Percentiles rank a stretch among this genome's conserved stretches.
Conservation (phyloP, 2,888 invertebrate species). For the Apotomis capreana region DNA sequence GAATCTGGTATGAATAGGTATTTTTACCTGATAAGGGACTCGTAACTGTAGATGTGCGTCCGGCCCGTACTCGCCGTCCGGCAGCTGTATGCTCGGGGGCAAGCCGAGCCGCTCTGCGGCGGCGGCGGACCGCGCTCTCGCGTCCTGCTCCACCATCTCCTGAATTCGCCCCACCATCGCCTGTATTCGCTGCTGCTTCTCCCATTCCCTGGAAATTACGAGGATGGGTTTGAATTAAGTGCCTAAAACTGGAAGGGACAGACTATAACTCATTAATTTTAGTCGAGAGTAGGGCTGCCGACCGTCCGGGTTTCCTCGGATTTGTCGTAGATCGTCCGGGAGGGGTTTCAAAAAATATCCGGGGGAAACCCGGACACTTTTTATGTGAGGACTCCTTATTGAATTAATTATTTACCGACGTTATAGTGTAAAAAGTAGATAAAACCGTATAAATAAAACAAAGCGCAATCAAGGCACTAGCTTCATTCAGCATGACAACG, state of each 20-base stretch:
- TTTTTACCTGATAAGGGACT: constrained; percentile 84
- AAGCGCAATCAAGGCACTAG: too few relatives aligned
- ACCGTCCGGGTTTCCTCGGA: too few relatives aligned
- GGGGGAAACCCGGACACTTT: too few relatives aligned
- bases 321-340: too few relatives aligned
- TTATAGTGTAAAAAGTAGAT: too few relatives aligned
- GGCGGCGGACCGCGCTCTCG: constrained; percentile 78
- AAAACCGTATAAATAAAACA: too few relatives aligned
- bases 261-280: neutral
- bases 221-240: neutral
- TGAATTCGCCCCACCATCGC: constrained; percentile 82
- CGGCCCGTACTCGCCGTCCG: constrained; percentile 86
- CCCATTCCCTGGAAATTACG: constrained; percentile 85
- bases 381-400: too few relatives aligned
- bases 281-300: too few relatives aligned
- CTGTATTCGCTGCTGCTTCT: constrained; percentile 82
- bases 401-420: too few relatives aligned
- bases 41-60: constrained; percentile 85
- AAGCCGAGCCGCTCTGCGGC: constrained; percentile 80
- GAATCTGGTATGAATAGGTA: neutral
- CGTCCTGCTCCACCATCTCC: constrained; percentile 81
- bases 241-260: neutral
- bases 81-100: constrained; percentile 86
- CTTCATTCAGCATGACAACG: too few relatives aligned
- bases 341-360: too few relatives aligned